Base-by-base conservation (phyloP, 92 coral and sea anemone species). In the Parazoanthus atlanticus region DNA sequence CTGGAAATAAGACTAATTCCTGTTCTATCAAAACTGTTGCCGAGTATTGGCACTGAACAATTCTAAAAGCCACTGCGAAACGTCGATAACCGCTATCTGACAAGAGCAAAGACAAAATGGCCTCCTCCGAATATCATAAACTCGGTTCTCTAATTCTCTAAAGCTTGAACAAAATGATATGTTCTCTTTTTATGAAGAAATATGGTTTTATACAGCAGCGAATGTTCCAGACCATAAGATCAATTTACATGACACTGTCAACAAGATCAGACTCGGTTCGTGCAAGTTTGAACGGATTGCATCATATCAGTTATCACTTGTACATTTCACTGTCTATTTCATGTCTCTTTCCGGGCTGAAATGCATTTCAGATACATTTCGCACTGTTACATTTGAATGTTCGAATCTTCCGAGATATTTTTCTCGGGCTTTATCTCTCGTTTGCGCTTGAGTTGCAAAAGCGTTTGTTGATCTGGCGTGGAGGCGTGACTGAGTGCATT, bases 51-150 rank as follows among this genome's bases (percentile, higher is more conserved):
- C 69, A 61, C 8, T 25, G 28, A 61, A 23, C n/a, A 61, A 61
- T 61, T 23, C 28, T 3, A 19, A 61, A 46, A 46, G 38, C 49
- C 49, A 46, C 49, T 46, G 49, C 49, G 6, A 46, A 61, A 61
- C n/a, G 26, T 21, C 69, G 26, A 61, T 61, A 61, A 61, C 69
- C 69, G 69, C 69, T 61, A 61, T 61, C 3, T 61, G 69, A 61
- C 69, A 61, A 61, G 77, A 84, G 25, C 64, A 41, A 84, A 46
- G 64, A 84, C 28, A 72, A n/a, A 66, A n/a, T 26, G 32, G 21
- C 43, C 66, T 46, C 77, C 78, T 54, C 26, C 26, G 47, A 74
- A 26, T 30, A 84, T 82, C 86, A 65, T 40, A 84, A 84, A 84
- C 40, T 84, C 78, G 87, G 87, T 84, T 84, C 21, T 70, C 78